phyloP scores from a whole-genome alignment of 2,113 vertebrate genomes.

The Sander vitreus region DNA sequence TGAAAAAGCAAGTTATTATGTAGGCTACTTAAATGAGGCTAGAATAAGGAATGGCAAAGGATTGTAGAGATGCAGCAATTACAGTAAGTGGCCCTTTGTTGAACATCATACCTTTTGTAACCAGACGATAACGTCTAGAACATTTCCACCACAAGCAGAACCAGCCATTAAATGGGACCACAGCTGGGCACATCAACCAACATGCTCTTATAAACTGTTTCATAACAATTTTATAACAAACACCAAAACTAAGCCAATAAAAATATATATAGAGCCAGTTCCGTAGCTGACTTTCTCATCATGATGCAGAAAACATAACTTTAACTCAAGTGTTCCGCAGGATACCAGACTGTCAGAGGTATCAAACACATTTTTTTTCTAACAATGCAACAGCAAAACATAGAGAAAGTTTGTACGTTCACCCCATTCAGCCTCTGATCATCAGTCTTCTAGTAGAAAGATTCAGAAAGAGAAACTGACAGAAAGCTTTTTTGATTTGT shows the following conservation, averaged over 20 bases:
- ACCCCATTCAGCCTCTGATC: background rate
- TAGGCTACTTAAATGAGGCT: background rate
- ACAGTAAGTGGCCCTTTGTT: slow-evolving; percentile 1
- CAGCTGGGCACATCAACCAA: background rate
- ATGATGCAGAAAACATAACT: background rate
- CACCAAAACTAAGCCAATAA: background rate
- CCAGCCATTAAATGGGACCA: background rate
- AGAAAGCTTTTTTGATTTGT: background rate
- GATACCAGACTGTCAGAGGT: background rate
- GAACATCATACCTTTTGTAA: slow-evolving; percentile 1
- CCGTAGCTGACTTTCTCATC: too few relatives aligned
- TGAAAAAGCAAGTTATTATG: background rate
- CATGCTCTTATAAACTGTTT: background rate
- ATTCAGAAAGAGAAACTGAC: background rate
- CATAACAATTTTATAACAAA: background rate
- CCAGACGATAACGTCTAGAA: background rate
- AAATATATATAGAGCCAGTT: too few relatives aligned
- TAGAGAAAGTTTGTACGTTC: background rate
- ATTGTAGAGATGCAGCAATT: background rate
- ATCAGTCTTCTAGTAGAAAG: background rate
- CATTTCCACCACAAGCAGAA: background rate
- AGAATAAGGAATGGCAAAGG: background rate
- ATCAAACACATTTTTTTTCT: background rate
- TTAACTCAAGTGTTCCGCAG: too few relatives aligned
- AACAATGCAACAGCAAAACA: background rate